A percentile compares a stretch with the other conserved stretches of the same genome.
phyloP scores from a whole-genome alignment of 1,140 invertebrate genomes.

The Pseudomyrmex flavicornis region DNA sequence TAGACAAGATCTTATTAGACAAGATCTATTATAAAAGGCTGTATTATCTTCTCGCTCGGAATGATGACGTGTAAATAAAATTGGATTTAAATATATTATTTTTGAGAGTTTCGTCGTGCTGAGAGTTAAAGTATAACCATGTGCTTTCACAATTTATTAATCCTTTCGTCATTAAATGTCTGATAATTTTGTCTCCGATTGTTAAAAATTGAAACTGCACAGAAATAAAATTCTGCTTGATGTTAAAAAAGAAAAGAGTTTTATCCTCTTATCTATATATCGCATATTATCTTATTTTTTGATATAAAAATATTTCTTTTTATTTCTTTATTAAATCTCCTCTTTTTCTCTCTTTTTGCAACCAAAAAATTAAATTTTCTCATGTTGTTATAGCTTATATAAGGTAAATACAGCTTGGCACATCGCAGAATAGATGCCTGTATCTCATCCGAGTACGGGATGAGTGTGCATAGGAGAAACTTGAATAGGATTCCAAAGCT shows the following conservation, averaged over 20 bases:
- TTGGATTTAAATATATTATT: not conserved
- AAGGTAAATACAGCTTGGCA: not conserved
- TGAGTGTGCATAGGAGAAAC: not conserved
- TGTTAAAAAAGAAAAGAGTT: not conserved
- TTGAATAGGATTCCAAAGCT: constrained; percentile 54
- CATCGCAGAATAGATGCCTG: not conserved
- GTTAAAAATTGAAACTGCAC: not conserved
- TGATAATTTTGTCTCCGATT: not conserved
- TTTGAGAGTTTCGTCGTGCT: not conserved
- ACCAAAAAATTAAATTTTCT: constrained; percentile 9
- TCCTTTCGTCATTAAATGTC: not conserved
- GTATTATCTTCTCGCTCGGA: too few species aligned
- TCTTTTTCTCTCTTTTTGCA: not conserved
- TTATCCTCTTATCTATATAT: not conserved
- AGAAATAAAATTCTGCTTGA: not conserved
- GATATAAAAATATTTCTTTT: not conserved
- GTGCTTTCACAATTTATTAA: not conserved
- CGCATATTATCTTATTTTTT: too few species aligned
- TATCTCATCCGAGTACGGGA: constrained; percentile 3
- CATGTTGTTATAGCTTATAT: not conserved
- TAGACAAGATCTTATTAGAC: too few species aligned
- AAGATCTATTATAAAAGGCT: too few species aligned
- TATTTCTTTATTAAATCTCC: not conserved
- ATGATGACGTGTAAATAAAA: too few species aligned
- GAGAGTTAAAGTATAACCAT: not conserved